Evolutionary conservation across 2,888 invertebrate genomes (phyloP).

Genomic region (Hirudinaria manillensis): DNA sequence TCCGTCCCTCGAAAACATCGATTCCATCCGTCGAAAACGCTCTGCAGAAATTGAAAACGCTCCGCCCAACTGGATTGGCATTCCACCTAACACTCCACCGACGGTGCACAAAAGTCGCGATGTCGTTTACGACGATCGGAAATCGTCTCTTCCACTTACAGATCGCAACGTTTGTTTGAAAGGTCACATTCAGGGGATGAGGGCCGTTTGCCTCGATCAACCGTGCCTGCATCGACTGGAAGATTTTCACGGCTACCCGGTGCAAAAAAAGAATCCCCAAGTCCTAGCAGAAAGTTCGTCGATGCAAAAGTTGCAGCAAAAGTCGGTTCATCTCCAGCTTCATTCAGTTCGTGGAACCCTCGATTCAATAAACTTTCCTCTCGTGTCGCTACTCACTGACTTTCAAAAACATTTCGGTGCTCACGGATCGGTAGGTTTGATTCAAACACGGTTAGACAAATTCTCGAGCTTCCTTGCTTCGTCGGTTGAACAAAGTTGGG

Average conservation of each 20-base stretch:
- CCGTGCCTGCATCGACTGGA: conserved; percentile 20
- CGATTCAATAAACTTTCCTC: not conserved
- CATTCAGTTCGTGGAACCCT: not conserved
- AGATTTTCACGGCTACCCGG: not conserved
- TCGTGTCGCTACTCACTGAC: not conserved
- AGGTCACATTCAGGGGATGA: conserved; percentile 30
- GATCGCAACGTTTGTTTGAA: conserved; percentile 8
- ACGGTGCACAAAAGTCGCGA: too few relatives aligned
- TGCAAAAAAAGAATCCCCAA: not conserved
- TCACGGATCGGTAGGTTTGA: not conserved
- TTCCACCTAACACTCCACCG: too few relatives aligned
- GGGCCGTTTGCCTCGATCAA: conserved; percentile 21
- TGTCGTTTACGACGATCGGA: too few relatives aligned
- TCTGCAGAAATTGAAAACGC: too few relatives aligned
- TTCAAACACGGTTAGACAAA: not conserved
- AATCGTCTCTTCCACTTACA: too few relatives aligned
- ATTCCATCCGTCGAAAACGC: too few relatives aligned
- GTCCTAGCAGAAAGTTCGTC: not conserved
- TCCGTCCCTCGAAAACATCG: too few relatives aligned
- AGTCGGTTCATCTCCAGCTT: not conserved
- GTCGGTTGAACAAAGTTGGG: not conserved
- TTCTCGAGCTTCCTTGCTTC: not conserved
- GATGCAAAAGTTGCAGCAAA: not conserved
- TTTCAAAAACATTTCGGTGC: not conserved
- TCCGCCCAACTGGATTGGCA: too few relatives aligned